Conservation (phyloP, 1,140 invertebrate species). For the Oreohelix idahoensis region DNA sequence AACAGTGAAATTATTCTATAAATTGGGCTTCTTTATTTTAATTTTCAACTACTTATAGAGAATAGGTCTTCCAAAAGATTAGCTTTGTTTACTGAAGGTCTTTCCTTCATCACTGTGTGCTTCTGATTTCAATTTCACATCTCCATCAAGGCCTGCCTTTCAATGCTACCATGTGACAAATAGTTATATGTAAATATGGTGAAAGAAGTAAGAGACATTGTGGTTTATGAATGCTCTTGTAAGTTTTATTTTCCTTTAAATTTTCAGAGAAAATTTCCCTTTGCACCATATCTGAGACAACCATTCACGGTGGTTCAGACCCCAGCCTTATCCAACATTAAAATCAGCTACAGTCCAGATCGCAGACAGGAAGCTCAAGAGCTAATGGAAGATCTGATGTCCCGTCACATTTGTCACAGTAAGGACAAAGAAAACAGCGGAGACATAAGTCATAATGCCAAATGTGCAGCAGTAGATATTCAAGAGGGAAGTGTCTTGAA, state of each 20-base stretch:
- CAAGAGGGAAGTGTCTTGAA: not conserved
- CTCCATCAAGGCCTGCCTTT: too few species aligned
- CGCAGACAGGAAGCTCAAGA: conserved; percentile 40
- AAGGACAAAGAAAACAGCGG: conserved; percentile 37
- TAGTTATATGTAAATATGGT: too few species aligned
- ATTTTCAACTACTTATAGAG: too few species aligned
- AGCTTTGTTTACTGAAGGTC: too few species aligned
- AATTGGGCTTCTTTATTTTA: too few species aligned
- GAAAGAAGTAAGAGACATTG: too few species aligned
- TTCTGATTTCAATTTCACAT: too few species aligned
- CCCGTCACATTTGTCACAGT: not conserved
- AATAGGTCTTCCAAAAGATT: too few species aligned
- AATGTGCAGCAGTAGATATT: not conserved
- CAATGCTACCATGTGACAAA: too few species aligned
- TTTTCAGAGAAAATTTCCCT: conserved; percentile 52
- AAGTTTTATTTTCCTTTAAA: conserved; percentile 22
- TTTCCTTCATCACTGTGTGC: too few species aligned
- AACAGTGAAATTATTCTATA: too few species aligned
- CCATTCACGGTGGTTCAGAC: conserved; percentile 57
- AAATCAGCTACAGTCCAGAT: conserved; percentile 54
- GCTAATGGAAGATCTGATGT: conserved; percentile 17
- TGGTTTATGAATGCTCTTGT: too few species aligned
- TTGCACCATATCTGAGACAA: conserved; percentile 48
- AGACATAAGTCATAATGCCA: not conserved
- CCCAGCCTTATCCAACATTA: conserved; percentile 53